Evolutionary conservation across 2,888 invertebrate genomes (phyloP), one percentile per base, ranked within the genome.

Genomic region (Macrophya alboannulata): DNA sequence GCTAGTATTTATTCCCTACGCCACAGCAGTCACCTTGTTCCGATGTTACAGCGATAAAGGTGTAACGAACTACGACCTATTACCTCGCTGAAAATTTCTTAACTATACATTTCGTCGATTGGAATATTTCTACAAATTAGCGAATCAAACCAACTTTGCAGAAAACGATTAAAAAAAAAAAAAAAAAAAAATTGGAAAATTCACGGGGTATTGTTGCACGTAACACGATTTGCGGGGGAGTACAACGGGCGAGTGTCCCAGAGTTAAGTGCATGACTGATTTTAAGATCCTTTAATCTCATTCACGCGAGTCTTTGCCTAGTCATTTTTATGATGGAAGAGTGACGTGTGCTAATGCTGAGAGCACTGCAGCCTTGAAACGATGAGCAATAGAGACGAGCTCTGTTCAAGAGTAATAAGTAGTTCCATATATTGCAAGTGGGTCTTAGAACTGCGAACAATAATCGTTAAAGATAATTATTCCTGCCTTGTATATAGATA

Each of bases 1-100:
- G 51, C 55, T 48, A 77, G 77, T 77, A 77, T 77, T 77, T 77
- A 77, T 77, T 77, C 37, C 77, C 51, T 45, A 74, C 68, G 37
- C 37, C 37, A 71, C 45, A 25, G 43, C 45, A 45, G 77, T 51
- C 77, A 55, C 51, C 51, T 55, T 55, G n/a, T 48, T 51, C 17
- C 55, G 25, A 31, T 77, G 15, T 6, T 37, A 55, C 15, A 17
- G n/a, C 71, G 21, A 74, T 45, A n/a, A 74, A 74, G 45, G 10
- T 74, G 25, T 5, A 74, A 74, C n/a, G n/a, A 45, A 43, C 45
- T 25, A 21, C 43, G 74, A 74, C 45, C 74, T 31, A 31, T 17
- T 31, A 31, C 9, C 12, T 15, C 6, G 37, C 37, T 55, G 0
- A 4, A 9, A 21, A 10, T 62, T 25, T 62, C 10, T 62, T 25